These are phyloP conservation scores for Chrysemys picta DNA, from an alignment of 2,113 vertebrate species.

Conservation along the genomic window DNA sequence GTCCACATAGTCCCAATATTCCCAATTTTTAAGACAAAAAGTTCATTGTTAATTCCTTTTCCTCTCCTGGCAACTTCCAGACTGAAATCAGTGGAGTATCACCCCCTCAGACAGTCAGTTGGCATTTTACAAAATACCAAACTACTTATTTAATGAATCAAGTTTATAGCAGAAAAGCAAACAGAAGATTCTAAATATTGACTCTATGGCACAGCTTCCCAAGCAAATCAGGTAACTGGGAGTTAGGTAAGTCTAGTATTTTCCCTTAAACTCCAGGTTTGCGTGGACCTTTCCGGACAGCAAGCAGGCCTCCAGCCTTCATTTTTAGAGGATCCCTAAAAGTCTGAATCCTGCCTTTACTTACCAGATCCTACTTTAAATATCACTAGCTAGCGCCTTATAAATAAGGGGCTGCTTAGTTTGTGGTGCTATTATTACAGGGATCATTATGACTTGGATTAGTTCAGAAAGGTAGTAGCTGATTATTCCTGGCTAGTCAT, in stretches of 20 bases:
- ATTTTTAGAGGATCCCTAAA: neutral
- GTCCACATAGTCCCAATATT: neutral
- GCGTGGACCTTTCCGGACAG: neutral
- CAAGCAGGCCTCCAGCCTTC: neutral
- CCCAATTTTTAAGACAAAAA: fast-evolving
- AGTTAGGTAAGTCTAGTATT: neutral
- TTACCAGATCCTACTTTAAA: neutral
- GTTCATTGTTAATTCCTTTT: neutral
- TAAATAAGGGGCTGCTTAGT: neutral
- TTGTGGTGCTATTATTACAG: neutral
- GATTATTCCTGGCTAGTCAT: neutral
- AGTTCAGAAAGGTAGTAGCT: neutral
- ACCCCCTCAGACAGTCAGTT: neutral
- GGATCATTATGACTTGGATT: neutral
- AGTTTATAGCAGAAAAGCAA: neutral
- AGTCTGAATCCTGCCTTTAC: neutral
- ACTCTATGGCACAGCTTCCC: neutral
- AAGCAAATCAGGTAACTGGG: neutral
- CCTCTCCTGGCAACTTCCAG: neutral
- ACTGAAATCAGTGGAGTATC: neutral
- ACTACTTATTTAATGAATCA: neutral
- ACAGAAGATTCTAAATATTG: neutral
- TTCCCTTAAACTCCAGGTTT: neutral
- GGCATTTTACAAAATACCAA: neutral
- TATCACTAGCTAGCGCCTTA: neutral